A percentile compares a stretch with the other conserved stretches of the same genome.
These are phyloP conservation scores for Heteropelma amictum DNA, from an alignment of 2,888 invertebrate genomes.

Conservation along the genomic window DNA sequence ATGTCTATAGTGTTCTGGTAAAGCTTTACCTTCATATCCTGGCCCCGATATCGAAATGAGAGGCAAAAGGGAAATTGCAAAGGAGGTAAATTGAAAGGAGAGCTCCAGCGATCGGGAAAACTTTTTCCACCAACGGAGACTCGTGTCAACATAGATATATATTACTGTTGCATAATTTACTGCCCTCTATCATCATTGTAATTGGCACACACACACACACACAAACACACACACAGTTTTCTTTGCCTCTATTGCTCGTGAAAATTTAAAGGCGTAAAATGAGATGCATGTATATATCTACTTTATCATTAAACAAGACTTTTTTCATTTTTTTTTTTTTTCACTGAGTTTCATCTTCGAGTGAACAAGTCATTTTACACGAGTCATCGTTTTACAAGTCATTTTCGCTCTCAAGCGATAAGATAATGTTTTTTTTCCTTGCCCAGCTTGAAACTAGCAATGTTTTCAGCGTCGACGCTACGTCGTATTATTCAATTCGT, in stretches of 20 bases:
- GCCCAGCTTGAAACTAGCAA: too few species aligned
- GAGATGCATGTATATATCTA: too few species aligned
- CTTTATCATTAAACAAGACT: too few species aligned
- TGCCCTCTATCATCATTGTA: neutral
- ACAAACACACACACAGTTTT: neutral
- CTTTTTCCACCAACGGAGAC: neutral
- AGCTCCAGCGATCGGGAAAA: slow-evolving; percentile 29
- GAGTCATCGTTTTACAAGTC: too few species aligned
- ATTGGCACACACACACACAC: too few species aligned
- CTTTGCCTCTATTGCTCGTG: neutral
- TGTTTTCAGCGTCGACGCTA: too few species aligned
- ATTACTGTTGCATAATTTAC: neutral
- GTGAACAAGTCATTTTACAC: too few species aligned
- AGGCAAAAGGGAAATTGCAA: slow-evolving; percentile 51
- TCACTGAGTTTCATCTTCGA: too few species aligned
- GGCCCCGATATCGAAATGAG: slow-evolving; percentile 50
- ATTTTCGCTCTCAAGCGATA: too few species aligned
- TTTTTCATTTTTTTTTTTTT: too few species aligned
- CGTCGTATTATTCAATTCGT: too few species aligned
- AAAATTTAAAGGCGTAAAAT: neutral
- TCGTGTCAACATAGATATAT: neutral
- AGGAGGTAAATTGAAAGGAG: slow-evolving; percentile 54
- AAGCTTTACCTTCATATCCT: slow-evolving; percentile 56
- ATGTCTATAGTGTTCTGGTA: slow-evolving; percentile 2
- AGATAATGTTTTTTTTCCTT: too few species aligned